Evolutionary conservation across 2,888 invertebrate genomes (phyloP), one percentile per base, ranked within the genome.

Genomic region (Laspeyria flexula): DNA sequence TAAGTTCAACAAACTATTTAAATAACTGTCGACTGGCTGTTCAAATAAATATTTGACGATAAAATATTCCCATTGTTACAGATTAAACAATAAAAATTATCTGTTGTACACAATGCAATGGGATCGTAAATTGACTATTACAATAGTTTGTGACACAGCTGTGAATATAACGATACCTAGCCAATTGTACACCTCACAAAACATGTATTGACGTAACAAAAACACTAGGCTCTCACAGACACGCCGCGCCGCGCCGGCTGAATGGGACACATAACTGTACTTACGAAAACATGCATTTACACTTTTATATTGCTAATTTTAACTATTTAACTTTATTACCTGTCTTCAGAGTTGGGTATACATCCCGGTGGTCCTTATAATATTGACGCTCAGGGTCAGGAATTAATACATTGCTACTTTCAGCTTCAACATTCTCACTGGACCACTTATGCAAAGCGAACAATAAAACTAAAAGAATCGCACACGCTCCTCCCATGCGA

Each of bases 361-460:
- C 86, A 67, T 88, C 74, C 44, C 49, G 77, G 57, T 90, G 92
- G 23, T 71, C 88, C 66, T 86, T 86, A 63, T 77, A 88, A 45
- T 73, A 73, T 21, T 73, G 73, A n/a, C 73, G 62, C 52, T 80
- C 65, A 38, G 75, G 39, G 29, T 82, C 79, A 29, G 75, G 58
- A 57, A 71, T 57, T 29, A 73, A 29, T 47, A 65, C 57, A 65
- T 65, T 74, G 34, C 69, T 68, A 7, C 66, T 57, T 60, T 74
- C 73, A 39, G 27, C 60, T 41, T 52, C 64, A 47, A 75, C 85
- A 65, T 93, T 91, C 37, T 92, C 90, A 67, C 84, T 90, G 31
- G 94, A 92, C 92, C 95, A 95, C 59, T 92, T 94, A 61, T 93
- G 92, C 53, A 96, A 81, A 65, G 95, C 89, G 81, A 95, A 95